Conservation (phyloP, 2,888 invertebrate species). For the Phlogophora meticulosa region DNA sequence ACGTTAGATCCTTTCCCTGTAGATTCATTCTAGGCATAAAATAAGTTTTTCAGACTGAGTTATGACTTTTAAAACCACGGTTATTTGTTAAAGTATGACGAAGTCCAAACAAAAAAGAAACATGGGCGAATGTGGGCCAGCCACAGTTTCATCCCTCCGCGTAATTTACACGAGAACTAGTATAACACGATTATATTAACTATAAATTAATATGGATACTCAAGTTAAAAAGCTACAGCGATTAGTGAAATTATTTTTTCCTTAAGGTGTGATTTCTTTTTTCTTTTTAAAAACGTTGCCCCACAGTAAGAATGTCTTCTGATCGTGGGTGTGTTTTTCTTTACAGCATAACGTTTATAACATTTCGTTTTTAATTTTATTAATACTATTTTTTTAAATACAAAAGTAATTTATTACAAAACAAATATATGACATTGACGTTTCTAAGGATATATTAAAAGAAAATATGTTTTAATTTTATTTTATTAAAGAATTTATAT, state of each 20-base stretch:
- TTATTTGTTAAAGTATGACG: conserved; percentile 19
- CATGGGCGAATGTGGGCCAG: conserved; percentile 10
- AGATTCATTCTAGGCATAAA: not conserved
- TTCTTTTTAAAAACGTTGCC: too few relatives aligned
- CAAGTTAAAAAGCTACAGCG: conserved; percentile 45
- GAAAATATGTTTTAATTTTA: too few relatives aligned
- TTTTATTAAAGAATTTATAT: too few relatives aligned
- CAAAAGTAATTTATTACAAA: too few relatives aligned
- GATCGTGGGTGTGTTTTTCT: too few relatives aligned
- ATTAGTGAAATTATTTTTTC: not conserved
- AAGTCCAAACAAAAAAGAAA: conserved; percentile 33
- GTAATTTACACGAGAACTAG: conserved; percentile 60
- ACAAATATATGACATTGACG: too few relatives aligned
- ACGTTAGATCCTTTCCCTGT: not conserved
- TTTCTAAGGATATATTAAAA: too few relatives aligned
- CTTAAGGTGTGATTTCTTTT: too few relatives aligned
- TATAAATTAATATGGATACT: conserved; percentile 47
- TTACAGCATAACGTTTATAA: too few relatives aligned
- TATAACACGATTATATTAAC: conserved; percentile 56
- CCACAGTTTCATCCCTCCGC: conserved; percentile 19
- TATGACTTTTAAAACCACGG: conserved; percentile 2
- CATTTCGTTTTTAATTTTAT: too few relatives aligned
- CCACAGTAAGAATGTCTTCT: too few relatives aligned
- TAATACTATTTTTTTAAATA: too few relatives aligned
- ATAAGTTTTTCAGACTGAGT: not conserved